A percentile compares a stretch with the other conserved stretches of the same genome.
These are phyloP conservation scores for Microtus oregoni DNA, from an alignment of 2,113 vertebrate genomes.

Conservation along the genomic window DNA sequence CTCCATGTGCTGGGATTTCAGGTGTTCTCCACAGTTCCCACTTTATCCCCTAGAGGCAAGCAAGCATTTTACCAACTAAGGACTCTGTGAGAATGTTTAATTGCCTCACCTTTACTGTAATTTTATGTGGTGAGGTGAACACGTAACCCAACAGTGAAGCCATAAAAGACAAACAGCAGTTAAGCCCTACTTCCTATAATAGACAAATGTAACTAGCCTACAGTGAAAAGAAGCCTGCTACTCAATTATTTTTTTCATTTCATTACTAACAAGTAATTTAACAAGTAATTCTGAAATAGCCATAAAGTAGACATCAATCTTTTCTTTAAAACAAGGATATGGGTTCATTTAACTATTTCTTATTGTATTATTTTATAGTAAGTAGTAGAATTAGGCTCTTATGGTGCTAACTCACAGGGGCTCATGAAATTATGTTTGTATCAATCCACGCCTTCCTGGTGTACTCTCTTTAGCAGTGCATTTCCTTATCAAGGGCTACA, in stretches of 20 bases:
- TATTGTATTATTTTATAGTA: slow-evolving; percentile 16
- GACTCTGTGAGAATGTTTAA: not conserved
- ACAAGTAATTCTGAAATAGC: not conserved
- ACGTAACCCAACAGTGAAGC: not conserved
- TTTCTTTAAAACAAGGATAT: not conserved
- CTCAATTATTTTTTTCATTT: not conserved
- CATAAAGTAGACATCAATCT: not conserved
- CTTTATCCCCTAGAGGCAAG: not conserved
- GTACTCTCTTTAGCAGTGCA: slow-evolving; percentile 31
- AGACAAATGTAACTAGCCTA: not conserved
- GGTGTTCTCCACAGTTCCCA: not conserved
- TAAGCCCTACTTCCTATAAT: not conserved
- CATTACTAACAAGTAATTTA: not conserved
- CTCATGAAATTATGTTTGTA: slow-evolving; percentile 74
- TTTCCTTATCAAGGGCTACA: slow-evolving; percentile 67
- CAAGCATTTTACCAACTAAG: not conserved
- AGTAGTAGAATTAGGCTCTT: slow-evolving; percentile 51
- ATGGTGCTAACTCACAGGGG: slow-evolving; percentile 56
- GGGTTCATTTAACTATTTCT: not conserved
- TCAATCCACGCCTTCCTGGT: slow-evolving; percentile 67
- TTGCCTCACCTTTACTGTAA: not conserved
- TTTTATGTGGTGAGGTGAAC: not conserved
- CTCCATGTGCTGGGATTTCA: not conserved
- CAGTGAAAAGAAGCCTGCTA: not conserved
- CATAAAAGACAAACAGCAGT: not conserved